Conservation (phyloP, 2,113 vertebrate genomes). For the Chaetura pelagica region DNA sequence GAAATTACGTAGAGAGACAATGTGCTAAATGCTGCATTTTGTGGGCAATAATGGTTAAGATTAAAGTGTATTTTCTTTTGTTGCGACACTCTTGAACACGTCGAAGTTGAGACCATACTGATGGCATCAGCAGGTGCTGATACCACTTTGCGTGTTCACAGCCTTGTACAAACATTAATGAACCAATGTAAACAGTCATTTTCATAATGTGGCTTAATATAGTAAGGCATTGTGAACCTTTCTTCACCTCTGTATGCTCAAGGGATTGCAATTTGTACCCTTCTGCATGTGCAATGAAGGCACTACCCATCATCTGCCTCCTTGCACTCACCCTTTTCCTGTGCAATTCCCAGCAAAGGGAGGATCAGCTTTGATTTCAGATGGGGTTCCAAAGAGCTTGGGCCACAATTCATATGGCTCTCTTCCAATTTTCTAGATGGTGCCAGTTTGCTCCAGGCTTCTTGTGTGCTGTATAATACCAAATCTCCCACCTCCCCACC, state of each 20-base stretch:
- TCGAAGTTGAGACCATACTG: not conserved
- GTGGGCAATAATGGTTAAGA: not conserved
- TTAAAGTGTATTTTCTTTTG: not conserved
- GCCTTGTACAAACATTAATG: not conserved
- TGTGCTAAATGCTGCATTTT: not conserved
- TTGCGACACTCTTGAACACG: not conserved
- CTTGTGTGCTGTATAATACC: not conserved
- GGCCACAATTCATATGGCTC: not conserved
- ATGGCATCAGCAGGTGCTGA: not conserved
- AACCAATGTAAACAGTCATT: constrained; percentile 35
- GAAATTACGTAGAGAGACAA: not conserved
- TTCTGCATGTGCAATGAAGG: not conserved
- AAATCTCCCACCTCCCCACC: not conserved
- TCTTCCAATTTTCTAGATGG: not conserved
- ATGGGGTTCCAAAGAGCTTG: not conserved
- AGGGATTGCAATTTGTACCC: constrained; percentile 14
- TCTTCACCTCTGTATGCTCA: not conserved
- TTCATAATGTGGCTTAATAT: constrained; percentile 16
- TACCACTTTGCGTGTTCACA: not conserved
- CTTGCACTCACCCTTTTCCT: not conserved
- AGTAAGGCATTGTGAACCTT: constrained; percentile 1
- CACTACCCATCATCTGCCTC: not conserved
- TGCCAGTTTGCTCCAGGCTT: constrained; percentile 9
- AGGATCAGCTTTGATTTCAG: not conserved
- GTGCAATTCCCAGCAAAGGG: not conserved